These are phyloP conservation scores for Lasioglossum albipes DNA, from an alignment of 1,140 invertebrate genomes.

Conservation along the genomic window DNA sequence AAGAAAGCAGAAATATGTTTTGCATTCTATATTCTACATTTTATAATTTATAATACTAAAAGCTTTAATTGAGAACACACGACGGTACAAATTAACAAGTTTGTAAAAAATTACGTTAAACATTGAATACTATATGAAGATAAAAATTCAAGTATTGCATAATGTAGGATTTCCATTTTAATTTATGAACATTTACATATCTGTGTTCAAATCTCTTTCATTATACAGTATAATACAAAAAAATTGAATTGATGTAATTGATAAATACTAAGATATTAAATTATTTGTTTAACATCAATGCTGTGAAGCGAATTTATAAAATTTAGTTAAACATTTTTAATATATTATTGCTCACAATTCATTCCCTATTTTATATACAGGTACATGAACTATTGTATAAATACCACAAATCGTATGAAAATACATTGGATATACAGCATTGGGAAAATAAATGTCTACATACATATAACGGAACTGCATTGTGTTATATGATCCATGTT, in stretches of 20 bases:
- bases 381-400: too few species aligned
- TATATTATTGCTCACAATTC: too few species aligned
- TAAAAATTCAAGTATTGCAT: background rate
- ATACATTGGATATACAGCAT: too few species aligned
- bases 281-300: too few species aligned
- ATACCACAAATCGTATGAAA: too few species aligned
- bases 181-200: background rate
- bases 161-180: background rate
- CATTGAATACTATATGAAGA: background rate
- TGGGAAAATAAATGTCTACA: too few species aligned
- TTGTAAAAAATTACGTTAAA: slow-evolving; percentile 8
- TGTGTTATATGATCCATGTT: background rate
- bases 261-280: too few species aligned
- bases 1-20: background rate
- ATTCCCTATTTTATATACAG: too few species aligned
- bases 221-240: background rate
- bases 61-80: slow-evolving; percentile 9
- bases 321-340: too few species aligned
- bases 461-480: too few species aligned
- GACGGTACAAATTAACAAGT: slow-evolving; percentile 14
- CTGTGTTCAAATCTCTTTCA: background rate
- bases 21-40: slow-evolving; percentile 15
- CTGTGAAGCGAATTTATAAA: too few species aligned
- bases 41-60: slow-evolving; percentile 15
- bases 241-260: too few species aligned